These are phyloP conservation scores for Cybosia mesomella DNA, from an alignment of 2,888 invertebrate genomes.

Conservation along the genomic window DNA sequence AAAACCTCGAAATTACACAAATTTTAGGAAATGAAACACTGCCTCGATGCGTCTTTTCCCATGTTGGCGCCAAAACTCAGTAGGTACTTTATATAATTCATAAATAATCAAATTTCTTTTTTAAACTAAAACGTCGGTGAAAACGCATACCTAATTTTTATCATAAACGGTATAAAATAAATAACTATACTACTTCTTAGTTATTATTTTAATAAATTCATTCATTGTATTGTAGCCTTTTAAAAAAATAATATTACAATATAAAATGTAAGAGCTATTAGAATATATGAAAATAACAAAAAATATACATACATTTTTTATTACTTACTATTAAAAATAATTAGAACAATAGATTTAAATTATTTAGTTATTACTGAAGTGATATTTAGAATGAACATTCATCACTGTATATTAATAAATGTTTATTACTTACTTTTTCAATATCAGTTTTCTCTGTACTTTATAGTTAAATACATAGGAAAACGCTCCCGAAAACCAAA, in stretches of 20 bases:
- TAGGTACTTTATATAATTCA: too few relatives aligned
- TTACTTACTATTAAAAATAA: too few relatives aligned
- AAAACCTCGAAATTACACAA: too few relatives aligned
- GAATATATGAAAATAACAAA: not conserved
- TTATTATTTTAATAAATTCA: slow-evolving; percentile 4
- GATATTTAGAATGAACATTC: not conserved
- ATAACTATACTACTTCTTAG: not conserved
- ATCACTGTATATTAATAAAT: too few relatives aligned
- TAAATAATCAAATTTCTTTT: too few relatives aligned
- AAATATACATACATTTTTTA: not conserved
- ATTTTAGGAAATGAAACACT: too few relatives aligned
- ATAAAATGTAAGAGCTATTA: not conserved
- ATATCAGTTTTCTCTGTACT: not conserved
- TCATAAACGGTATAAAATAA: not conserved
- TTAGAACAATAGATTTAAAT: not conserved
- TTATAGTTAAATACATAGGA: too few relatives aligned
- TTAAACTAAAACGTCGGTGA: not conserved
- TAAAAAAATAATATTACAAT: not conserved
- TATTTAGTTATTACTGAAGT: not conserved
- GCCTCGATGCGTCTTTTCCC: too few relatives aligned
- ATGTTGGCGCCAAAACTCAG: too few relatives aligned
- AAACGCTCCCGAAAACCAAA: too few relatives aligned
- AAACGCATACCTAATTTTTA: too few relatives aligned
- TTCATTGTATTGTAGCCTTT: not conserved
- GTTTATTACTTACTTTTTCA: too few relatives aligned